A percentile compares a stretch with the other conserved stretches of the same genome.
phyloP scores from a whole-genome alignment of 2,113 vertebrate species.

The Rhynchopsitta pachyrhyncha region DNA sequence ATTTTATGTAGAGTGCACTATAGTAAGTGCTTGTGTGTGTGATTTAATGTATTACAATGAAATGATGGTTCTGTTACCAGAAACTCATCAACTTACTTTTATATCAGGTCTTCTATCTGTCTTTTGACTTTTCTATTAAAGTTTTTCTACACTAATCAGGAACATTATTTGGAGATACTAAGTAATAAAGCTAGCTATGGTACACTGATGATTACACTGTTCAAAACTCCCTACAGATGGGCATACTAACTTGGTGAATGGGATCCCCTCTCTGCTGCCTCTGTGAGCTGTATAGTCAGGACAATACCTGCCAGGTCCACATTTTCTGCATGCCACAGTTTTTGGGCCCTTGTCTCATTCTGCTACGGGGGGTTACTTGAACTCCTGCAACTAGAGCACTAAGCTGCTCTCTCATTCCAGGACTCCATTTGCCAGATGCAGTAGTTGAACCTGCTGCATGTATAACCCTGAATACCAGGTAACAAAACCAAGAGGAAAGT shows the following conservation, averaged over 20 bases:
- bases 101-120: background rate
- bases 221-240: background rate
- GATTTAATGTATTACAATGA: background rate
- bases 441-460: background rate
- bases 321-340: background rate
- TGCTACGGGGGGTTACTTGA: background rate
- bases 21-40: slow-evolving; percentile 21
- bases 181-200: background rate
- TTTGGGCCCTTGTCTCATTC: background rate
- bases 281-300: background rate
- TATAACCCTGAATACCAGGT: background rate
- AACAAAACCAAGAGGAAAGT: background rate
- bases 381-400: background rate
- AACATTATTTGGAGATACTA: background rate
- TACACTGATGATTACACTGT: background rate
- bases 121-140: slow-evolving; percentile 3
- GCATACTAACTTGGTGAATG: background rate
- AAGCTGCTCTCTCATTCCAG: background rate
- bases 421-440: background rate
- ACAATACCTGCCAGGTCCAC: background rate
- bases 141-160: background rate
- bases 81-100: background rate
- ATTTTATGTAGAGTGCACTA: slow-evolving; percentile 36
- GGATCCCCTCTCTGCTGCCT: background rate
- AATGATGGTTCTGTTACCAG: background rate